Conservation (phyloP, 1,140 invertebrate species). For the Acromyrmex echinatior region DNA sequence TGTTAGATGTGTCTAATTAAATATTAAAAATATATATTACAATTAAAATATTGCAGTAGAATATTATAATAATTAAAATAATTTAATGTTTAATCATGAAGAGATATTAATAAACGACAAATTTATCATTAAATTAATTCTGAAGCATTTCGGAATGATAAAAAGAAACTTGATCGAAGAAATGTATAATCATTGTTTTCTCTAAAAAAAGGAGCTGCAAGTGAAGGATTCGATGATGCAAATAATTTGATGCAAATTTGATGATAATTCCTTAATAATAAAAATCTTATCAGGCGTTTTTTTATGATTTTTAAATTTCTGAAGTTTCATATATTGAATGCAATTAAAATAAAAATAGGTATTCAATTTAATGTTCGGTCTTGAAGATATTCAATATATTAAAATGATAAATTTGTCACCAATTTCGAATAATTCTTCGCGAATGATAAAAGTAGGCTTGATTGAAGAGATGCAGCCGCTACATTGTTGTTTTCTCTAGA, state of each 20-base stretch:
- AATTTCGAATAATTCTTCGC: not conserved
- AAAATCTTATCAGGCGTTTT: not conserved
- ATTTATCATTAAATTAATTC: no score
- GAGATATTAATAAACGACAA: not conserved
- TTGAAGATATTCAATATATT: not conserved
- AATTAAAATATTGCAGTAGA: no score
- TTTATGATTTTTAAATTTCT: not conserved
- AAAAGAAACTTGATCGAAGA: no score
- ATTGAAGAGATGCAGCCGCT: not conserved
- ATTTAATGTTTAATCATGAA: not conserved
- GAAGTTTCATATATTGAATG: not conserved
- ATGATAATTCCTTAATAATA: not conserved
- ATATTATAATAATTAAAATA: no score
- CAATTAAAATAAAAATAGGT: not conserved
- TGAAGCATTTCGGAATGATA: no score
- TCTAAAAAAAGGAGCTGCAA: not conserved
- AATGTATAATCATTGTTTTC: no score
- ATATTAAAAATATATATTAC: no score
- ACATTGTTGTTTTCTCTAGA: not conserved
- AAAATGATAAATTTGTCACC: not conserved
- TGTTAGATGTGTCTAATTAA: not conserved
- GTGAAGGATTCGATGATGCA: not conserved
- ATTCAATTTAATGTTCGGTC: no score
- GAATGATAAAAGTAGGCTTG: not conserved
- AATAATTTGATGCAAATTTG: no score